phyloP scores from a whole-genome alignment of 2,113 vertebrate species.

The Nicator chloris region DNA sequence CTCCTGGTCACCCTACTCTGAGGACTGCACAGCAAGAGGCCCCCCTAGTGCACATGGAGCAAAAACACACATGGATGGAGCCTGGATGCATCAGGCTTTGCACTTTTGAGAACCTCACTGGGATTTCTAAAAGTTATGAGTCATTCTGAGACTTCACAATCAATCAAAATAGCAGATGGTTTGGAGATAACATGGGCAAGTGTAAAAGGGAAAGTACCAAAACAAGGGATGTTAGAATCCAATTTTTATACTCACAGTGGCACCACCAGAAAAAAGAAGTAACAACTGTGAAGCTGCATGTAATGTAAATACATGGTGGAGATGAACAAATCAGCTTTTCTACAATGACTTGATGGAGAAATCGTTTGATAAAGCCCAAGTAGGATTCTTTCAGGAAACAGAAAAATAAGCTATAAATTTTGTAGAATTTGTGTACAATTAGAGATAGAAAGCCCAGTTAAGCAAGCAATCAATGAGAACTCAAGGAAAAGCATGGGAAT shows the following conservation, averaged over 20 bases:
- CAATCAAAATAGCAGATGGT: not conserved
- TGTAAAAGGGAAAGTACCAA: not conserved
- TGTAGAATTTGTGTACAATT: not conserved
- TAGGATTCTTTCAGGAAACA: not conserved
- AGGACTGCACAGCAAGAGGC: not conserved
- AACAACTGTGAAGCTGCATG: not conserved
- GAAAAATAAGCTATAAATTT: not conserved
- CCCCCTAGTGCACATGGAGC: not conserved
- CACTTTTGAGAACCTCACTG: not conserved
- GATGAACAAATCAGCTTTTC: not conserved
- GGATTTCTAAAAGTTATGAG: not conserved
- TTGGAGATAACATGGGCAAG: accelerated
- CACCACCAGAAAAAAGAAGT: not conserved
- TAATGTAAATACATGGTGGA: not conserved
- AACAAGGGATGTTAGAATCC: not conserved
- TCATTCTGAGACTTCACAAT: not conserved
- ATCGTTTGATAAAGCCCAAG: not conserved
- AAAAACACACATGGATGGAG: not conserved
- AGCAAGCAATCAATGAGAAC: not conserved
- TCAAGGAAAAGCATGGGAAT: not conserved
- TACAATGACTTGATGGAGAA: not conserved
- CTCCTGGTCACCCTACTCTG: not conserved
- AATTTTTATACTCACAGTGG: not conserved
- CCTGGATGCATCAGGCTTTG: not conserved
- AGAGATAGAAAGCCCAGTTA: not conserved